Evolutionary conservation across 2,797 vertebrate genomes (phyloP).

Genomic region (Selene dorsalis): DNA sequence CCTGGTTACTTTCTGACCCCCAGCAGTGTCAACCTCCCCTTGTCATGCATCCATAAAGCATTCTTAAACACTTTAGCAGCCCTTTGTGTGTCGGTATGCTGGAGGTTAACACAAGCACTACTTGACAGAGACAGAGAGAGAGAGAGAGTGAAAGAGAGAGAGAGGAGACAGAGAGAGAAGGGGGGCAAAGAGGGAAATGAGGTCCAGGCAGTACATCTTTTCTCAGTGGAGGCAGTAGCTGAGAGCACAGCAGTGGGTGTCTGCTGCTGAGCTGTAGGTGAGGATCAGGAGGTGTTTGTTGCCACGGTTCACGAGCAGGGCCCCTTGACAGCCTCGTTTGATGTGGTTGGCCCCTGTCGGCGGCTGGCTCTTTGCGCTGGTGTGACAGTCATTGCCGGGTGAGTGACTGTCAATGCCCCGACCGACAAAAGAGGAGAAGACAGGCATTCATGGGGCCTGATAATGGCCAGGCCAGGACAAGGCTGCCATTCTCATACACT

Average conservation of each 20-base stretch:
- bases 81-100: constrained; percentile 79
- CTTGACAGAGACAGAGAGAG: constrained; percentile 70
- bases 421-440: constrained; percentile 86
- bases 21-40: constrained; percentile 70
- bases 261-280: constrained; percentile 84
- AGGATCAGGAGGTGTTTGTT: constrained; percentile 86
- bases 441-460: constrained; percentile 85
- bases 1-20: constrained; percentile 78
- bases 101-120: constrained; percentile 82
- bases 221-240: constrained; percentile 81
- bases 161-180: background rate
- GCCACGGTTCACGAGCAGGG: constrained; percentile 84
- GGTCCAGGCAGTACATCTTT: constrained; percentile 82
- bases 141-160: constrained; percentile 36
- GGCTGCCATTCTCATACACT: constrained; percentile 83
- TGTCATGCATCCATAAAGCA: constrained; percentile 81
- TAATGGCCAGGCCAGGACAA: constrained; percentile 84
- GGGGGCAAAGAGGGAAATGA: constrained; percentile 71
- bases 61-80: constrained; percentile 81
- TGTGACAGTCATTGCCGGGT: constrained; percentile 89
- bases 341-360: constrained; percentile 85
- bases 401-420: constrained; percentile 86
- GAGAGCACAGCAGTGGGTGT: constrained; percentile 81
- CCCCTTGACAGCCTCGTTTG: constrained; percentile 84
- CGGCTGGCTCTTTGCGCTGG: constrained; percentile 83